phyloP scores from a whole-genome alignment of 2,888 invertebrate species.

The Oxystoma pomonae region DNA sequence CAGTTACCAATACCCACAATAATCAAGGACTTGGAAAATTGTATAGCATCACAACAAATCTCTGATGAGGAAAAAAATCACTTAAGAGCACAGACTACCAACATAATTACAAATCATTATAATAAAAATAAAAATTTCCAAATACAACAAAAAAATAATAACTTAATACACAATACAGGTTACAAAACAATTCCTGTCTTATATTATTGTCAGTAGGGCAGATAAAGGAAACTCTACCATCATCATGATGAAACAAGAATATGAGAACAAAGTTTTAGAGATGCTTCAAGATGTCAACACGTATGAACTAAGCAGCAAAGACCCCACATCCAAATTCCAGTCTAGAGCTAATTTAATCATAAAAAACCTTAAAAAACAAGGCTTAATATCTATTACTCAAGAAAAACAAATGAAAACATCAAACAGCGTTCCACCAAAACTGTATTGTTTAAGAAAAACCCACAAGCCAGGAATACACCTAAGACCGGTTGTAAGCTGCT shows the following conservation, averaged over 20 bases:
- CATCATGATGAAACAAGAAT: not conserved
- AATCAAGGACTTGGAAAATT: too few relatives aligned
- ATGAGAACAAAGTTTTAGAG: not conserved
- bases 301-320: not conserved
- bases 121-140: too few relatives aligned
- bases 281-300: too few relatives aligned
- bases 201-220: not conserved
- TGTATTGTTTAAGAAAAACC: not conserved
- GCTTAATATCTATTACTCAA: not conserved
- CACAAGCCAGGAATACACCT: not conserved
- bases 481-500: not conserved
- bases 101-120: too few relatives aligned
- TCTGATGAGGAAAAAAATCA: too few relatives aligned
- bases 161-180: too few relatives aligned
- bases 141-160: too few relatives aligned
- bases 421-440: not conserved
- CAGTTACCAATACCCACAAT: too few relatives aligned
- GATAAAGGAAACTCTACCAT: not conserved
- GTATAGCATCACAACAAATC: too few relatives aligned
- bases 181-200: too few relatives aligned
- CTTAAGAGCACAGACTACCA: too few relatives aligned
- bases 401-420: not conserved
- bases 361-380: not conserved
- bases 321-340: not conserved
- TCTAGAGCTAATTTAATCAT: not conserved